Evolutionary conservation across 2,797 vertebrate genomes (phyloP).

Genomic region (Artibeus lituratus): DNA sequence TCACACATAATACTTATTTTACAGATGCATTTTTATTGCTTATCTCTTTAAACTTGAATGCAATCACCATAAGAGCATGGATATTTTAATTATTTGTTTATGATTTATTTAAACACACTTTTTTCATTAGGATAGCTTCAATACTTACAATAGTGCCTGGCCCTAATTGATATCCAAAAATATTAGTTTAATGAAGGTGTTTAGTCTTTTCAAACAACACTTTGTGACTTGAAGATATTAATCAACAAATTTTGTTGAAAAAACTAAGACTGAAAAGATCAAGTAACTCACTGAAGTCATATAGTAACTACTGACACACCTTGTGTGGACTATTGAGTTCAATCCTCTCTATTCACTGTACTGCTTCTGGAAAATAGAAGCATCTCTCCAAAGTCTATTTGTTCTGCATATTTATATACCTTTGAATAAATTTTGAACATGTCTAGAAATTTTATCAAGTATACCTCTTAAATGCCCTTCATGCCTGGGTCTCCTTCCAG

Average conservation of each 20-base stretch:
- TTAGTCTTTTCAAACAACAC: neutral
- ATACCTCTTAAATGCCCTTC: constrained; percentile 25
- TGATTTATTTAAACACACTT: neutral
- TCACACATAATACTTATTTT: neutral
- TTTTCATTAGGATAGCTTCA: neutral
- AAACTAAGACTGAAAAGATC: neutral
- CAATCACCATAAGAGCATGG: neutral
- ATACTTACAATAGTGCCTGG: neutral
- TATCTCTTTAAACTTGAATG: neutral
- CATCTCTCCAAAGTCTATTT: neutral
- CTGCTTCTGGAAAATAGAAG: neutral
- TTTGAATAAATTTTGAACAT: neutral
- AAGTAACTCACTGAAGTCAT: neutral
- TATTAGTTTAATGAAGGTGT: neutral
- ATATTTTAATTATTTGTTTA: neutral
- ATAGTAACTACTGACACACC: neutral
- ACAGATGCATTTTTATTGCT: neutral
- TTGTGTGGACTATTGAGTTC: neutral
- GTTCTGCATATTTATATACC: neutral
- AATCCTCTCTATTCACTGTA: neutral
- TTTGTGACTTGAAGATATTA: neutral
- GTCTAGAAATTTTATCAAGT: neutral
- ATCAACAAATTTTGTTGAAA: neutral
- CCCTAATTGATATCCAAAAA: neutral
- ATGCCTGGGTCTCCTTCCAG: neutral